Conservation (phyloP, 1,140 invertebrate species). For the Bombyx mori region DNA sequence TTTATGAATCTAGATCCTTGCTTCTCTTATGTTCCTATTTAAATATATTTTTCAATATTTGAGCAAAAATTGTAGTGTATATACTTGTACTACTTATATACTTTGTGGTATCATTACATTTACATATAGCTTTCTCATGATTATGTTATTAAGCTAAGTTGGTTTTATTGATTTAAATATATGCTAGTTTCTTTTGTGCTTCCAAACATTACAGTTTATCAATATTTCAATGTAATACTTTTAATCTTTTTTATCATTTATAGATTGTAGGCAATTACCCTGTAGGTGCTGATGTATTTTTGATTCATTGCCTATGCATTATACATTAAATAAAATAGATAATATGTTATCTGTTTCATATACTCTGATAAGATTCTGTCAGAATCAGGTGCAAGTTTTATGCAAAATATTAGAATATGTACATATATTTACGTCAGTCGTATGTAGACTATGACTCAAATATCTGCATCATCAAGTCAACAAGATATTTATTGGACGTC, state of each 20-base stretch:
- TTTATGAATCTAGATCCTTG: too few relatives aligned
- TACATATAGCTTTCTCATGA: too few relatives aligned
- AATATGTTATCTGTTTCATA: slow-evolving; percentile 3
- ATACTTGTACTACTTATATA: too few relatives aligned
- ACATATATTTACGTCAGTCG: neutral
- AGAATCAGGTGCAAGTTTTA: neutral
- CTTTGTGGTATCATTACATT: too few relatives aligned
- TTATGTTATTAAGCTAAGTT: too few relatives aligned
- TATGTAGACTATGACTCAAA: slow-evolving; percentile 16
- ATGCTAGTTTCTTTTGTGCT: too few relatives aligned
- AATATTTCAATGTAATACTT: neutral
- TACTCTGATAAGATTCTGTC: neutral
- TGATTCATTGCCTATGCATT: slow-evolving; percentile 11
- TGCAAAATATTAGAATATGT: neutral
- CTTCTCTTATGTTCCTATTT: too few relatives aligned
- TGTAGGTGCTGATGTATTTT: slow-evolving; percentile 9
- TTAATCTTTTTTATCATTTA: slow-evolving; percentile 12
- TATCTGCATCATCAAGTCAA: slow-evolving; percentile 13
- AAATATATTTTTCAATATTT: too few relatives aligned
- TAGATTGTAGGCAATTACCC: slow-evolving; percentile 13
- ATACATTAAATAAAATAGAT: slow-evolving; percentile 8
- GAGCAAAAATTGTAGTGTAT: too few relatives aligned
- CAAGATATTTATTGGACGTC: slow-evolving; percentile 17
- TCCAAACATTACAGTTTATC: too few relatives aligned
- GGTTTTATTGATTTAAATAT: too few relatives aligned